Conservation (phyloP, 2,113 vertebrate genomes). For the Shinisaurus crocodilurus region DNA sequence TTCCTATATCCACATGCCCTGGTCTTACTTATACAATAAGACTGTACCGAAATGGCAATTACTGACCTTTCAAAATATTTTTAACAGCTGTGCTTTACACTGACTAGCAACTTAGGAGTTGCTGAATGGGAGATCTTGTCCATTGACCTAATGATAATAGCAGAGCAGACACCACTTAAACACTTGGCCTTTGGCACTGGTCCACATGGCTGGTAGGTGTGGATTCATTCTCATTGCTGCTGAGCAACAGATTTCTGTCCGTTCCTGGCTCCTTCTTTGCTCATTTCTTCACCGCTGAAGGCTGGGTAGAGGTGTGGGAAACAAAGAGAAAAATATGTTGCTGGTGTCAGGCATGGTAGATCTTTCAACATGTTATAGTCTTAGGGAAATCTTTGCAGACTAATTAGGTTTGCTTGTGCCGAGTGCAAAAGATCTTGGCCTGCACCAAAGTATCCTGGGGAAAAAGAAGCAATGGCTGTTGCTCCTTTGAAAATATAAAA, state of each 20-base stretch:
- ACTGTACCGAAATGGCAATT: neutral
- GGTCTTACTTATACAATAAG: neutral
- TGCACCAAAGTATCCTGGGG: neutral
- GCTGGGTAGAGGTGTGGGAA: too few relatives aligned
- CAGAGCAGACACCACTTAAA: neutral
- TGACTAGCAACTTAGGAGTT: neutral
- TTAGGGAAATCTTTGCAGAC: neutral
- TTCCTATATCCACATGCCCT: neutral
- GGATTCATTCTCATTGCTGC: neutral
- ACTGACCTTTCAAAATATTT: neutral
- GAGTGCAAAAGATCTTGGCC: neutral
- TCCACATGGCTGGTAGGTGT: neutral
- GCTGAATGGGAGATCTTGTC: neutral
- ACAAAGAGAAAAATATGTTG: neutral
- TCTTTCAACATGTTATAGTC: neutral
- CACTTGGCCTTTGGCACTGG: neutral
- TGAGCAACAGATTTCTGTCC: neutral
- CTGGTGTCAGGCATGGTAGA: neutral
- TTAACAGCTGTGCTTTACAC: neutral
- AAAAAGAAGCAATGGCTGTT: neutral
- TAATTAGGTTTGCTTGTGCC: neutral
- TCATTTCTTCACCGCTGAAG: neutral
- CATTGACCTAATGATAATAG: neutral
- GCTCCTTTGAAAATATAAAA: neutral
- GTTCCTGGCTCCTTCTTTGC: neutral